phyloP scores from a whole-genome alignment of 2,888 invertebrate genomes.

The Pasiphila rectangulata region DNA sequence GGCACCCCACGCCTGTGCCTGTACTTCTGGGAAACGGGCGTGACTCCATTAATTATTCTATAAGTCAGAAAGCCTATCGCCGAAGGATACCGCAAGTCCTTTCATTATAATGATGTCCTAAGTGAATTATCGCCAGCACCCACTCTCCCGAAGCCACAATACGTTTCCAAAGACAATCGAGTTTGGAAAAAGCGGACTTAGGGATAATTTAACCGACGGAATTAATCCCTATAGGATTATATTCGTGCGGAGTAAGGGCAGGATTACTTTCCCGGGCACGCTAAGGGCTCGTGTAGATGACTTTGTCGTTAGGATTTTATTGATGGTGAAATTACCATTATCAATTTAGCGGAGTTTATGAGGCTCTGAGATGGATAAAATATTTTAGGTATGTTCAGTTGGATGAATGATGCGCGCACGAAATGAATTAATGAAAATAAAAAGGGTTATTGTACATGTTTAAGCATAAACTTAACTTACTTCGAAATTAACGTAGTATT shows the following conservation, averaged over 20 bases:
- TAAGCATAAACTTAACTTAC: no score
- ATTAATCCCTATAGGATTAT: conserved; percentile 52
- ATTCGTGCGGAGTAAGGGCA: conserved; percentile 36
- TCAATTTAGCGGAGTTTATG: conserved; percentile 1
- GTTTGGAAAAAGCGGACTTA: conserved; percentile 36
- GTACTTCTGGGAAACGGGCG: no score
- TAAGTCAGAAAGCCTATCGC: no score
- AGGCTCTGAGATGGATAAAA: neutral
- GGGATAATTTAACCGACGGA: conserved; percentile 49
- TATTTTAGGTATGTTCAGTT: neutral
- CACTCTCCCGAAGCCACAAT: conserved; percentile 15
- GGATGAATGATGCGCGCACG: no score
- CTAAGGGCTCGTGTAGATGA: conserved; percentile 21
- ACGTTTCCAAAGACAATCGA: conserved; percentile 24
- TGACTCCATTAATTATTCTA: no score
- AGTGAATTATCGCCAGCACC: conserved; percentile 4
- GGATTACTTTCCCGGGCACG: conserved; percentile 24
- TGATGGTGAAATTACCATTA: conserved; percentile 3
- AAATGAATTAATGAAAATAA: no score
- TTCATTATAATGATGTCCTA: conserved; percentile 1
- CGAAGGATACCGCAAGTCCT: neutral
- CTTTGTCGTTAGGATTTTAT: conserved; percentile 1
- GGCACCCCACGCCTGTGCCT: no score
- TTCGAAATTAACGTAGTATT: no score
- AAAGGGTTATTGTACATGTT: no score